Evolutionary conservation across 2,113 vertebrate genomes (phyloP).

Genomic region (Scalopus aquaticus): DNA sequence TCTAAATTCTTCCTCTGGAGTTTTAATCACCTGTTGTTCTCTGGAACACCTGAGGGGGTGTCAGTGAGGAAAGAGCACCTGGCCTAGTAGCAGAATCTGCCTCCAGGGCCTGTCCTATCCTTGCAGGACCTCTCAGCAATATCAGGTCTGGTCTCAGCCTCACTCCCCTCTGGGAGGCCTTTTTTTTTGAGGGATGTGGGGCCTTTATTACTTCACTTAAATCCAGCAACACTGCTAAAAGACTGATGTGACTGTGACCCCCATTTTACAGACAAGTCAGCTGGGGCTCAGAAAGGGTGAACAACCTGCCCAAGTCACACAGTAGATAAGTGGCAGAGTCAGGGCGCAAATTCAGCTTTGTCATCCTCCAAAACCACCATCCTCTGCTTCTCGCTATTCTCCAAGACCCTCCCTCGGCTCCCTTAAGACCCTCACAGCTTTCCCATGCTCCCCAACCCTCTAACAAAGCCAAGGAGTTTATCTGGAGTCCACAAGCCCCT

Average conservation of each 20-base stretch:
- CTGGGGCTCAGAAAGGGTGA: not conserved
- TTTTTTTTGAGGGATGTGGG: not conserved
- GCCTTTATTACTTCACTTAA: not conserved
- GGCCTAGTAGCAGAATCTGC: not conserved
- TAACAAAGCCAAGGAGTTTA: not conserved
- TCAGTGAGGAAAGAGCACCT: not conserved
- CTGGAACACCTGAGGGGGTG: not conserved
- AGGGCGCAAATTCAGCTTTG: not conserved
- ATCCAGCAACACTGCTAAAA: not conserved
- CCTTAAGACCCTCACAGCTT: not conserved
- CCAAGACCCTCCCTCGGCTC: not conserved
- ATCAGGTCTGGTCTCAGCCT: not conserved
- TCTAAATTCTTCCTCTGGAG: not conserved
- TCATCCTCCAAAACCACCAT: not conserved
- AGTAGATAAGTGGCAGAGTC: not conserved
- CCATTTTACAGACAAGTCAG: conserved; percentile 25
- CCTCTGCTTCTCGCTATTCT: not conserved
- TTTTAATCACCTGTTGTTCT: not conserved
- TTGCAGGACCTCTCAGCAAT: not conserved
- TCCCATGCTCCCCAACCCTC: not conserved
- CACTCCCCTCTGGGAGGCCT: not conserved
- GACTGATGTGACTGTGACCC: not conserved
- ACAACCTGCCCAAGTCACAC: not conserved
- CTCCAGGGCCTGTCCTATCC: not conserved
- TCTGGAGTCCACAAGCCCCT: not conserved